These are phyloP conservation scores for Lathamus discolor DNA, from an alignment of 2,113 vertebrate genomes.

Conservation along the genomic window DNA sequence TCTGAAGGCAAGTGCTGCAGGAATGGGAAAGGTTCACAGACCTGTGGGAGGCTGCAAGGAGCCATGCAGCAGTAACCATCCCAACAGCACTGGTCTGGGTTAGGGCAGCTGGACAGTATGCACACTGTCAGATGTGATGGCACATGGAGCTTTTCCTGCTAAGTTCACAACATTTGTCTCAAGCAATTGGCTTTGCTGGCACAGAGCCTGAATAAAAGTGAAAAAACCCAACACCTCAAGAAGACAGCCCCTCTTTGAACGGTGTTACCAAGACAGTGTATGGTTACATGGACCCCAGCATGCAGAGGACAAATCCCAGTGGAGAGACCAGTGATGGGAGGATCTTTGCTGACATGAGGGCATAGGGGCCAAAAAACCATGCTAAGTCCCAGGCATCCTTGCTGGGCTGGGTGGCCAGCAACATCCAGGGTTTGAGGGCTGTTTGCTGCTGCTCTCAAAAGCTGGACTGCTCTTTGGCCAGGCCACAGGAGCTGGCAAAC, in stretches of 20 bases:
- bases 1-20: background rate
- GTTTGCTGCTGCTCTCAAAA: background rate
- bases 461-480: background rate
- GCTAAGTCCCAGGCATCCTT: accelerated
- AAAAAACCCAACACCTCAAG: background rate
- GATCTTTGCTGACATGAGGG: background rate
- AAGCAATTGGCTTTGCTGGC: background rate
- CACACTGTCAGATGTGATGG: background rate
- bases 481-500: background rate
- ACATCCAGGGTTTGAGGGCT: background rate
- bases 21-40: background rate
- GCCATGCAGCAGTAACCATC: background rate
- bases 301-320: background rate
- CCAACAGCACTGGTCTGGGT: accelerated
- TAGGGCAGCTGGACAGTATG: accelerated
- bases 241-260: background rate
- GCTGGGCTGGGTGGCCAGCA: background rate
- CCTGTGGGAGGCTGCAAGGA: background rate
- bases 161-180: background rate
- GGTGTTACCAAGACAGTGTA: background rate
- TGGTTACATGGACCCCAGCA: background rate
- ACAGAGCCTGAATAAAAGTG: background rate
- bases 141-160: background rate
- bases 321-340: background rate
- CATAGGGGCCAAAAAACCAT: background rate